A percentile compares a stretch with the other conserved stretches of the same genome.
Conservation (phyloP, 1,140 invertebrate genomes). For the Pemphigus obesinymphae region DNA sequence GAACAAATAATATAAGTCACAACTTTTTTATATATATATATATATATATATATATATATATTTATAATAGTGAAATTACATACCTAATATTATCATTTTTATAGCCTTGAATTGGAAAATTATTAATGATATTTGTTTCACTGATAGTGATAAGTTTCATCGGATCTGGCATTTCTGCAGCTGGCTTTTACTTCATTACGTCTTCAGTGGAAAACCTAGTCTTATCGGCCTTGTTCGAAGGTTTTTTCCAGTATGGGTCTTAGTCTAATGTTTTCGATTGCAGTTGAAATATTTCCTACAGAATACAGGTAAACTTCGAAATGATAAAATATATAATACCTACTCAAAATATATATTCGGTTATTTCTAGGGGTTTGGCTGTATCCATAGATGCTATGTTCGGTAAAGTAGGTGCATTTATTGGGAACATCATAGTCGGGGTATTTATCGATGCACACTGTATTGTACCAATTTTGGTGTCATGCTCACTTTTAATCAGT, state of each 20-base stretch:
- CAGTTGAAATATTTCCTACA: constrained; percentile 20
- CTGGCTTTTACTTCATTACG: constrained; percentile 19
- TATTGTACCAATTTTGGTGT: constrained; percentile 6
- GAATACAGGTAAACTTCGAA: neutral
- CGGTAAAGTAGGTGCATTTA: constrained; percentile 20
- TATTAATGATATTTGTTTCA: neutral
- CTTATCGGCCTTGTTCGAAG: constrained; percentile 2
- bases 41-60: no score
- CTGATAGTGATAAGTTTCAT: neutral
- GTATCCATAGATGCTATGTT: constrained; percentile 4
- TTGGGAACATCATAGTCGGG: constrained; percentile 9
- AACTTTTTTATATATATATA: no score
- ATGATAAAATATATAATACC: no score
- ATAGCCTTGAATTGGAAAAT: no score
- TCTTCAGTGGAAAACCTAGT: neutral
- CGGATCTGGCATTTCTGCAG: constrained; percentile 15
- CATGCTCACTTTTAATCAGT: neutral
- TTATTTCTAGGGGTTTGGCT: constrained; percentile 14
- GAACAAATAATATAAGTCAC: no score
- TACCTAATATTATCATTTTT: no score
- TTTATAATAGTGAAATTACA: no score
- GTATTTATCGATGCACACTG: constrained; percentile 16
- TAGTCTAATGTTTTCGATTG: constrained; percentile 11
- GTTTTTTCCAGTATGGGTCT: constrained; percentile 12
- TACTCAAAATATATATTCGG: no score